A percentile compares a stretch with the other conserved stretches of the same genome.
phyloP scores from a whole-genome alignment of 2,888 invertebrate species.

The Colostygia pectinataria region DNA sequence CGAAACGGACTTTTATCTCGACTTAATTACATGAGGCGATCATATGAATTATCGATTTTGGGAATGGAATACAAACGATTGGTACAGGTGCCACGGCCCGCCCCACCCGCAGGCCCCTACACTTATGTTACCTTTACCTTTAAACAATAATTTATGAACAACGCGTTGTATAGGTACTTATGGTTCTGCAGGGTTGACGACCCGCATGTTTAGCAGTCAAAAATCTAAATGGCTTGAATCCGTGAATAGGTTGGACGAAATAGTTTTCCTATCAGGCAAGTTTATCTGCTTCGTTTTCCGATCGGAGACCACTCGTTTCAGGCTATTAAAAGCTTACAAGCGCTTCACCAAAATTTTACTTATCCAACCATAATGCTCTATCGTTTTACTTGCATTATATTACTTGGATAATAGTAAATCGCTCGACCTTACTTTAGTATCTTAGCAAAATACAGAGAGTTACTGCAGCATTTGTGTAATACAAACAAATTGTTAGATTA shows the following conservation, averaged over 20 bases:
- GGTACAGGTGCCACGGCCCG: conserved; percentile 73
- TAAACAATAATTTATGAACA: conserved; percentile 57
- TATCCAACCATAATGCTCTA: neutral
- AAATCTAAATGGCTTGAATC: conserved; percentile 15
- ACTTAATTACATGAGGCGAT: conserved; percentile 73
- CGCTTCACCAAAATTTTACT: no score
- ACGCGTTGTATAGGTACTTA: conserved; percentile 39
- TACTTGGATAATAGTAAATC: no score
- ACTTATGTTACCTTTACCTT: conserved; percentile 48
- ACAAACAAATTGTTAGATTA: no score
- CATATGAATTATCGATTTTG: conserved; percentile 79
- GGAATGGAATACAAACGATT: conserved; percentile 58
- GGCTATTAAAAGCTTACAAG: neutral
- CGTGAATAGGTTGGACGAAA: conserved; percentile 9
- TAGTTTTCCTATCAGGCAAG: conserved; percentile 6
- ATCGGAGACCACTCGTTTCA: neutral
- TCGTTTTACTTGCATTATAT: no score
- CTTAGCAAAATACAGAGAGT: no score
- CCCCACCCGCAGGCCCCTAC: conserved; percentile 65
- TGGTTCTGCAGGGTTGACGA: conserved; percentile 41
- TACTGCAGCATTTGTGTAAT: no score
- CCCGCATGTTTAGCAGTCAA: conserved; percentile 20
- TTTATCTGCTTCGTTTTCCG: conserved; percentile 2
- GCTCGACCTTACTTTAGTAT: no score
- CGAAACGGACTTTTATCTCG: conserved; percentile 53